Base-by-base conservation (phyloP, 2,797 vertebrate genomes). In the Zalophus californianus region DNA sequence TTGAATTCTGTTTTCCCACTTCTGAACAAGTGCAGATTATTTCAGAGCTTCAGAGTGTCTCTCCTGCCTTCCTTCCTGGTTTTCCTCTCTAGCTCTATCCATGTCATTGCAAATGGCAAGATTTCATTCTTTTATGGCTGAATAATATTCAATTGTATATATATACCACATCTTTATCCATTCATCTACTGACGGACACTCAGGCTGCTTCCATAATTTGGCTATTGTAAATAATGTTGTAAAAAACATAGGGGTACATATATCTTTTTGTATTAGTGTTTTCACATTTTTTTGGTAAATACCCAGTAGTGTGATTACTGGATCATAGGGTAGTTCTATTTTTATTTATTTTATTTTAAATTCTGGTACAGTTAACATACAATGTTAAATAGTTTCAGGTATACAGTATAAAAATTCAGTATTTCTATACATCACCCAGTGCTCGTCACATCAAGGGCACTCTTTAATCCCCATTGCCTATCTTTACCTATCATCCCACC, bases 1-100 rank as follows among this genome's bases (percentile, higher is more conserved):
- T 41, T 90, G 62, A 94, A 80, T 90, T 84, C 29, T 44, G 41
- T 93, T 86, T 93, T 72, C 88, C 82, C 68, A 90, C 25, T 84
- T 92, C 68, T 68, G 62, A 95, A 84, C 52, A 73, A 29, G 38
- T 66, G 8, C 13, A 73, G 54, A 94, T 91, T 70, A 72, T 62
- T 90, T 86, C 60, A 72, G 84, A 82, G 14, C 18, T 91, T 91
- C 58, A 68, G 50, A 88, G 29, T 52, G 15, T 60, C 7, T 72
- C 50, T 15, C 27, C 15, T 79, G 64, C 27, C 35, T 86, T 54
- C 29, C 60, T 70, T 54, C 38, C 32, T 15, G 78, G 25, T 90
- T 92, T 85, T 21, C 23, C 9, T 90, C 48, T 35, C 29, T 70
- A 70, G 68, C 35, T 70, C 68, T n/a, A 70, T 70, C 35, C 21